Percentiles rank a stretch among this genome's conserved stretches.
Conservation (phyloP, 2,888 invertebrate species). For the Agriotes lineatus region DNA sequence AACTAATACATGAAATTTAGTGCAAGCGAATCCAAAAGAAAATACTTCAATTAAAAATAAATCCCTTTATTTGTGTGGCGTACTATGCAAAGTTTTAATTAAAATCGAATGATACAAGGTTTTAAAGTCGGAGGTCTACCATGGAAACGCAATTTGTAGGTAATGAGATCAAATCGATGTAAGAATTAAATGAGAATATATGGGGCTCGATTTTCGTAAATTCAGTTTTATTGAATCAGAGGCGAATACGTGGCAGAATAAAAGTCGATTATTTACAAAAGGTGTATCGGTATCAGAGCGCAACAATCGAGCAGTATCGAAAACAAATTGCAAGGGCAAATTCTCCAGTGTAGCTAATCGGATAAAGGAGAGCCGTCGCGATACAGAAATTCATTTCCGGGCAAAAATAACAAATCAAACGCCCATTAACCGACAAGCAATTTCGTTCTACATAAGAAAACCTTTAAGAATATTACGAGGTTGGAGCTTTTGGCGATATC, state of each 20-base stretch:
- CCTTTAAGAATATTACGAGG: slow-evolving; percentile 44
- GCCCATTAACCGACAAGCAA: slow-evolving; percentile 42
- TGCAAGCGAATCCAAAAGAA: too few species aligned
- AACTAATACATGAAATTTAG: too few species aligned
- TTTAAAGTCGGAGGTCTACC: too few species aligned
- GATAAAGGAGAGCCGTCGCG: slow-evolving; percentile 27
- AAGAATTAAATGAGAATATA: too few species aligned
- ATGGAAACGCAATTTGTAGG: too few species aligned
- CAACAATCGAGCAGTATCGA: slow-evolving; percentile 13
- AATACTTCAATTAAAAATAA: too few species aligned
- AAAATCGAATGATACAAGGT: too few species aligned
- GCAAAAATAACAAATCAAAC: slow-evolving; percentile 43
- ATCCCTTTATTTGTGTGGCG: too few species aligned
- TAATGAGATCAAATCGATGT: too few species aligned
- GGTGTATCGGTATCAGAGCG: slow-evolving; percentile 11
- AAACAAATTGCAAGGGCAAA: slow-evolving; percentile 22
- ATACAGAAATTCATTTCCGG: slow-evolving; percentile 40
- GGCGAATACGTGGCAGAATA: not conserved
- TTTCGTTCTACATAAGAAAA: slow-evolving; percentile 44
- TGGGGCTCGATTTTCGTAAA: too few species aligned
- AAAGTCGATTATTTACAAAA: slow-evolving; percentile 7
- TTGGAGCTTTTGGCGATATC: slow-evolving; percentile 47
- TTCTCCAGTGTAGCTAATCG: slow-evolving; percentile 28
- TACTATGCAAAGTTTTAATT: too few species aligned
- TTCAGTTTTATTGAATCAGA: too few species aligned